Evolutionary conservation across 2,888 invertebrate genomes (phyloP).

Genomic region (Conops quadrifasciatus): DNA sequence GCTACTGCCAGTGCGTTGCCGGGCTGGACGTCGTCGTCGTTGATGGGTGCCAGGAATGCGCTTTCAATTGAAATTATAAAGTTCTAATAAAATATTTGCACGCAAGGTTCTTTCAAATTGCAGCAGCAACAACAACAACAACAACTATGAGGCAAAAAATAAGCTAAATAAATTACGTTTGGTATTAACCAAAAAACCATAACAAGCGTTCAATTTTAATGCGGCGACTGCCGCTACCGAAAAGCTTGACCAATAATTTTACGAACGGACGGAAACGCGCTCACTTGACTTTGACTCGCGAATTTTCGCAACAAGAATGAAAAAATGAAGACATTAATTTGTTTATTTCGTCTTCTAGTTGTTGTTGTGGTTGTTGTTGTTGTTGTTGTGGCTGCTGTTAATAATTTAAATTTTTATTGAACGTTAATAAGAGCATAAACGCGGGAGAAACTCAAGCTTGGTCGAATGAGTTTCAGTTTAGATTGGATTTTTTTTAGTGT

Average conservation of each 20-base stretch:
- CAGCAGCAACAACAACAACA: conserved; percentile 39
- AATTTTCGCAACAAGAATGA: no score
- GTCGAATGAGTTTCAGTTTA: conserved; percentile 3
- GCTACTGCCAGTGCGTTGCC: no score
- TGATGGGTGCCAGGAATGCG: conserved; percentile 50
- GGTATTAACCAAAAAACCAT: conserved; percentile 8
- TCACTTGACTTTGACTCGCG: no score
- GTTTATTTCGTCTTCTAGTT: background rate
- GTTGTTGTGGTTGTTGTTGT: conserved; percentile 5
- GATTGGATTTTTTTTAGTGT: conserved; percentile 2
- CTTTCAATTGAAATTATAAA: conserved; percentile 54
- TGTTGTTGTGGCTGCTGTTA: background rate
- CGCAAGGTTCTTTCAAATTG: conserved; percentile 47
- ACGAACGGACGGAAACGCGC: background rate
- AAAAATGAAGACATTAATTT: no score
- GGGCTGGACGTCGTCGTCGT: conserved; percentile 31
- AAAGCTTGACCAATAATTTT: conserved; percentile 11
- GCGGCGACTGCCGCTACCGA: conserved; percentile 12
- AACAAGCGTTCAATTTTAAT: conserved; percentile 27
- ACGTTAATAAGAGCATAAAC: conserved; percentile 18
- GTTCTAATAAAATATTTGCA: conserved; percentile 59
- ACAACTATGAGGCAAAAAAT: conserved; percentile 26
- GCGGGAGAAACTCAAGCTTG: background rate
- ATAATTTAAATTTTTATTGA: conserved; percentile 24
- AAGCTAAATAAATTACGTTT: background rate